Evolutionary conservation across 2,888 invertebrate genomes (phyloP).

Genomic region (Rutpela maculata): DNA sequence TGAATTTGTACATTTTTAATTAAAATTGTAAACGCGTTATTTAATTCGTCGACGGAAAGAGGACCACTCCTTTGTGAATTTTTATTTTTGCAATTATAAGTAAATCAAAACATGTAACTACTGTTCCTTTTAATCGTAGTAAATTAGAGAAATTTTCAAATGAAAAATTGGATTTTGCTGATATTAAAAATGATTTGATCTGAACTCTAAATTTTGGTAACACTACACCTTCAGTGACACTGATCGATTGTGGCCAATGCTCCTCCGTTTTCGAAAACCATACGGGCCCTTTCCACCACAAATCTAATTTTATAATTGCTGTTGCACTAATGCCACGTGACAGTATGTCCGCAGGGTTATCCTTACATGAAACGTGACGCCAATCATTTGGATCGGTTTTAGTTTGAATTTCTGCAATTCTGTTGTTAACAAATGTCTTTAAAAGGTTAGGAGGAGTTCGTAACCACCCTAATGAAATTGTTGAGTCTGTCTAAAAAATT

Average conservation of each 20-base stretch:
- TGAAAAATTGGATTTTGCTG: too few relatives aligned
- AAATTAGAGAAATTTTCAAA: too few relatives aligned
- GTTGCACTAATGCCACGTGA: slow-evolving; percentile 6
- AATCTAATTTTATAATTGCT: not conserved
- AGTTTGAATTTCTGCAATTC: slow-evolving; percentile 34
- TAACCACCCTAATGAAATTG: not conserved
- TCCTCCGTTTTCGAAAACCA: slow-evolving; percentile 18
- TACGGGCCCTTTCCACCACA: too few relatives aligned
- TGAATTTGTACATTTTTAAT: slow-evolving; percentile 16
- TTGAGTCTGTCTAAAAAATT: not conserved
- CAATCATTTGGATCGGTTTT: slow-evolving; percentile 1
- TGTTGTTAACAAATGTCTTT: slow-evolving; percentile 36
- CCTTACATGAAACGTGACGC: slow-evolving; percentile 13
- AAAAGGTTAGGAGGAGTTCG: not conserved
- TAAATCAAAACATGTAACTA: not conserved
- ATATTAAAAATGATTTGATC: too few relatives aligned
- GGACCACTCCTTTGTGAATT: not conserved
- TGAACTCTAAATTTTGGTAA: too few relatives aligned
- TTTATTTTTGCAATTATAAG: not conserved
- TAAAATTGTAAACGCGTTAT: not conserved
- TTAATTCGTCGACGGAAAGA: not conserved
- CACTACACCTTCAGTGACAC: too few relatives aligned
- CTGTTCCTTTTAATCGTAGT: too few relatives aligned
- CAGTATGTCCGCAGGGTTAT: slow-evolving; percentile 32
- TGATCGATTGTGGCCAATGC: not conserved